Evolutionary conservation across 1,140 invertebrate genomes (phyloP), one percentile per base, ranked within the genome.

Genomic region (Macrocentrus cingulum): DNA sequence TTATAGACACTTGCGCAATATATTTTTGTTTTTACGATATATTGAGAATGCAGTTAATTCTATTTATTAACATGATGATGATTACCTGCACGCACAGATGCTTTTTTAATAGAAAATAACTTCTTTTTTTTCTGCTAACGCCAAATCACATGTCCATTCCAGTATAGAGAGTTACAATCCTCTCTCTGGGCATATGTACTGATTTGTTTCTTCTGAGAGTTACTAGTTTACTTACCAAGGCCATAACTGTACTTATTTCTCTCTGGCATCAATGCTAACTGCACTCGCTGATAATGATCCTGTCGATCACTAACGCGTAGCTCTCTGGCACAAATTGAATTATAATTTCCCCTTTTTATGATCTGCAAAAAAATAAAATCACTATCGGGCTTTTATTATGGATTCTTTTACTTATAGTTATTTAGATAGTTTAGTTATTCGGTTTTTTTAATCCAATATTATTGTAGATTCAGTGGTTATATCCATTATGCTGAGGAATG

Each of bases 171-270:
- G n/a, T n/a, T n/a, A n/a, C n/a, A n/a, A n/a, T n/a, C n/a, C n/a
- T 15, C 36, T 39, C 36, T 39, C 36, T 4, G 4, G 8, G 29
- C 11, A 11, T 6, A 34, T 6, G 11, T 34, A 45, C 6, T 25
- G n/a, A 48, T 48, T 48, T 44, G 8, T 44, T 48, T 6, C 16
- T 25, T n/a, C 13, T 25, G 13, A 9, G 13, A 13, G 45, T 23
- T 48, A 48, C 45, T 48, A 48, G 45, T 48, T 48, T 20, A 45
- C 19, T 45, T 20, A 11, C 18, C 18, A 20, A 9, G 9, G 18
- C 18, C 25, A 20, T 51, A 49, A 51, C 49, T 36, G 49, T 51
- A 51, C 37, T 37, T 51, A 51, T 15, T 20, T 37, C 11, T 51
- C 13, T 13, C 7, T 16, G 13, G 46, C 25, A 18, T 25, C 45